Conservation (phyloP, 2,113 vertebrate genomes). For the Nycticryphes semicollaris region DNA sequence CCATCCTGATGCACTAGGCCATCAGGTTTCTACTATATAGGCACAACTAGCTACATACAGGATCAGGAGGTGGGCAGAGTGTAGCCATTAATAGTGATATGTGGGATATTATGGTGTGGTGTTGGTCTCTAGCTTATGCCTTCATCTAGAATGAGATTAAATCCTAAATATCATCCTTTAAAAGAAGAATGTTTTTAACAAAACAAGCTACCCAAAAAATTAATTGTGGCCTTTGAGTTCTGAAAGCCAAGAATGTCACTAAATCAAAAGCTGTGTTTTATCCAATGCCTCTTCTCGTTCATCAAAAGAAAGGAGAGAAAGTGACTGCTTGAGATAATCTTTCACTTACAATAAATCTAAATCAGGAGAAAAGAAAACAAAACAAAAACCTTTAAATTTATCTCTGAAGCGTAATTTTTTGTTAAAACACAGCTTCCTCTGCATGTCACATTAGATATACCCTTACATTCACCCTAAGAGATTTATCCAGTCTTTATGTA, state of each 20-base stretch:
- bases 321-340: not conserved
- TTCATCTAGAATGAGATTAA: not conserved
- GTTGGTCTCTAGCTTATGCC: not conserved
- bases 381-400: not conserved
- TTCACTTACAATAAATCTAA: constrained; percentile 38
- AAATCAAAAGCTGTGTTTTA: not conserved
- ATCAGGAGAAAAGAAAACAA: not conserved
- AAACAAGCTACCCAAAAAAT: not conserved
- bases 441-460: not conserved
- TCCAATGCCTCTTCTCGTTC: not conserved
- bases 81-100: not conserved
- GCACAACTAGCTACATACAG: not conserved
- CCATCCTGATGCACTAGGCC: accelerated
- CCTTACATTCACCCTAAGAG: not conserved
- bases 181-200: not conserved
- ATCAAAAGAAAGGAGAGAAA: not conserved
- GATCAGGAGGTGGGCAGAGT: not conserved
- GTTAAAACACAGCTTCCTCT: not conserved
- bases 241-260: not conserved
- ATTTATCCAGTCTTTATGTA: constrained; percentile 14
- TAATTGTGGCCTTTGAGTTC: not conserved
- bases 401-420: not conserved
- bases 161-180: not conserved
- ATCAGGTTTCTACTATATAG: not conserved
- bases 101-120: not conserved